These are phyloP conservation scores for Pseudocheirus occidentalis DNA, from an alignment of 2,797 vertebrate species.

Conservation along the genomic window DNA sequence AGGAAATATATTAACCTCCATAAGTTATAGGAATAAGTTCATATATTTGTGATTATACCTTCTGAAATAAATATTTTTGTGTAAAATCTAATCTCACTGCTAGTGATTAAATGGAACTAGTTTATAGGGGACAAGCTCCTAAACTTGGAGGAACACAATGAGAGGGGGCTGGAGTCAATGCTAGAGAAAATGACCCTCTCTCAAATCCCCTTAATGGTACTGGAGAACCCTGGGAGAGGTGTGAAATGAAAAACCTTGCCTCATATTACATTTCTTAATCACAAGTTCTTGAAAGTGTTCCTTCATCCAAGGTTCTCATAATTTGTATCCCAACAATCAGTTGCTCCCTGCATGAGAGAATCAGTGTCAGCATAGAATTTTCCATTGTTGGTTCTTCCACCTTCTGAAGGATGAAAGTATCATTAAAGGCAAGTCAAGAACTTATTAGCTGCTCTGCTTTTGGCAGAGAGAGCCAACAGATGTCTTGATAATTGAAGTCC, in stretches of 20 bases:
- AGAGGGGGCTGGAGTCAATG: neutral
- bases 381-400: neutral
- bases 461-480: neutral
- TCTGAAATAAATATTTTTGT: neutral
- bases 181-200: neutral
- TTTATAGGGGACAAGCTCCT: neutral
- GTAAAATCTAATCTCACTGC: neutral
- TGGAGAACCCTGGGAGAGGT: neutral
- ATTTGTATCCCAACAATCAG: neutral
- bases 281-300: neutral
- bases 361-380: neutral
- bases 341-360: neutral
- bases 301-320: neutral
- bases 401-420: neutral
- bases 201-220: neutral
- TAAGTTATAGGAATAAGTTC: no score
- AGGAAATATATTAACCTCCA: no score
- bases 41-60: neutral
- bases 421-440: neutral
- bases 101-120: neutral
- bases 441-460: neutral
- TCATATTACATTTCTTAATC: neutral
- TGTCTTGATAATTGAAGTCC: slow-evolving; percentile 1
- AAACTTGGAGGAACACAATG: neutral
- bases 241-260: neutral